These are phyloP conservation scores for Oncorhynchus mykiss DNA, from an alignment of 2,113 vertebrate genomes.

Conservation along the genomic window DNA sequence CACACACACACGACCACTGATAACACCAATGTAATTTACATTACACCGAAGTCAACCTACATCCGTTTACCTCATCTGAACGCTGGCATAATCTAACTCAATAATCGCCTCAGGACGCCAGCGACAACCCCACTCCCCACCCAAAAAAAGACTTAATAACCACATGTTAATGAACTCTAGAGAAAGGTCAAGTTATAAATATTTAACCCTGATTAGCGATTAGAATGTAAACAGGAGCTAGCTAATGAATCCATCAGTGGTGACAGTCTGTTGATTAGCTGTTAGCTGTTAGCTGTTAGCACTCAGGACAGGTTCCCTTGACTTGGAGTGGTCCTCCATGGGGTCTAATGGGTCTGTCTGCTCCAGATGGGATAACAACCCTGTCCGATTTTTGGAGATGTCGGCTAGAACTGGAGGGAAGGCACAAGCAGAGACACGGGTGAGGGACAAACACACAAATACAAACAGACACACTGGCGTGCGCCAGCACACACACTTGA, in stretches of 20 bases:
- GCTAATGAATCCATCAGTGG: slow-evolving; percentile 72
- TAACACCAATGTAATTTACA: slow-evolving; percentile 66
- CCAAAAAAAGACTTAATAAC: slow-evolving; percentile 51
- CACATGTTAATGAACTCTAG: slow-evolving; percentile 69
- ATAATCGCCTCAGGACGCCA: slow-evolving; percentile 53
- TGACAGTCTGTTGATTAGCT: slow-evolving; percentile 60
- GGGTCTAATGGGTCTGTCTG: background rate
- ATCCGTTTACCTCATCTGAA: slow-evolving; percentile 17
- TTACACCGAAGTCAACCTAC: slow-evolving; percentile 50
- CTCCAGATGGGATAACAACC: no score
- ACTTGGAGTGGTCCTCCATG: slow-evolving; percentile 38
- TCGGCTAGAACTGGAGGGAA: no score
- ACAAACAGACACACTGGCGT: background rate
- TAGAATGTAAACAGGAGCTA: slow-evolving; percentile 59
- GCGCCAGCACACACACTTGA: background rate
- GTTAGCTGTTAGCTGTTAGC: background rate
- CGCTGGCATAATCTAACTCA: slow-evolving; percentile 68
- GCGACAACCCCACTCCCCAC: slow-evolving; percentile 12
- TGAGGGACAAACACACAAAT: background rate
- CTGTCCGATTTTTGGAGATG: background rate
- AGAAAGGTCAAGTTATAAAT: slow-evolving; percentile 80
- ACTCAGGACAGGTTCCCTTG: slow-evolving; percentile 49
- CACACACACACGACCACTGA: slow-evolving; percentile 39
- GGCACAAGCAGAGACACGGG: slow-evolving; percentile 5
- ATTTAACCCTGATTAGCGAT: slow-evolving; percentile 77